A percentile compares a stretch with the other conserved stretches of the same genome.
Conservation (phyloP, 1,140 invertebrate species). For the Drosophila mojavensis region DNA sequence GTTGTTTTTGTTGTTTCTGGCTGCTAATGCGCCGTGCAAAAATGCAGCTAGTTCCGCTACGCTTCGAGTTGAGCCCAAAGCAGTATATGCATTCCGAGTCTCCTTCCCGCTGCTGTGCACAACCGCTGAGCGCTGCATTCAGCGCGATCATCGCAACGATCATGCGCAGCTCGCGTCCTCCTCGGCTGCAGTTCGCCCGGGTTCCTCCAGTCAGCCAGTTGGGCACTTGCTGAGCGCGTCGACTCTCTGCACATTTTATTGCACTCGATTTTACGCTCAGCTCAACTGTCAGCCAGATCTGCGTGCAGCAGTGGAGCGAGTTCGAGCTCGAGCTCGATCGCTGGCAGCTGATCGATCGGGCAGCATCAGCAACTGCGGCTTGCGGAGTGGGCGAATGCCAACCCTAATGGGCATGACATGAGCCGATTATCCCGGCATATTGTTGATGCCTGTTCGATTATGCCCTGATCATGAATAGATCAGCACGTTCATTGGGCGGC, state of each 20-base stretch:
- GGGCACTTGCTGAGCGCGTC: constrained; percentile 60
- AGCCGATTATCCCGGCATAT: constrained; percentile 52
- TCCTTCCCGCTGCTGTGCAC: constrained; percentile 19
- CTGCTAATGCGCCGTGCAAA: constrained; percentile 70
- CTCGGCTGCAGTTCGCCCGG: constrained; percentile 7
- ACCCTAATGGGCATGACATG: constrained; percentile 67
- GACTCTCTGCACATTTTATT: constrained; percentile 52
- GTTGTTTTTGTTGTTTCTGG: constrained; percentile 14
- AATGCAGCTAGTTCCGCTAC: constrained; percentile 62
- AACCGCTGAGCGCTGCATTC: constrained; percentile 32
- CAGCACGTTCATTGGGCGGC: constrained; percentile 17
- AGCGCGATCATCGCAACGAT: constrained; percentile 63
- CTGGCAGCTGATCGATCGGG: constrained; percentile 1
- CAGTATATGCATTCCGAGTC: background rate
- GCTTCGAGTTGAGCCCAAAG: constrained; percentile 34
- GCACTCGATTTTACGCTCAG: constrained; percentile 76
- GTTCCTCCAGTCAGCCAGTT: constrained; percentile 32
- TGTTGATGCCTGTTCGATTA: constrained; percentile 30
- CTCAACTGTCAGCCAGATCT: constrained; percentile 38
- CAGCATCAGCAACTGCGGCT: background rate
- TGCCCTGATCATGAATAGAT: constrained; percentile 17
- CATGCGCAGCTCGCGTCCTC: constrained; percentile 66
- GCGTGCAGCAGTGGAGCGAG: constrained; percentile 12
- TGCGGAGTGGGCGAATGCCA: constrained; percentile 5
- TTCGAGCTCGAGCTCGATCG: constrained; percentile 3